phyloP scores from a whole-genome alignment of 2,113 vertebrate genomes.

The Neomonachus schauinslandi region DNA sequence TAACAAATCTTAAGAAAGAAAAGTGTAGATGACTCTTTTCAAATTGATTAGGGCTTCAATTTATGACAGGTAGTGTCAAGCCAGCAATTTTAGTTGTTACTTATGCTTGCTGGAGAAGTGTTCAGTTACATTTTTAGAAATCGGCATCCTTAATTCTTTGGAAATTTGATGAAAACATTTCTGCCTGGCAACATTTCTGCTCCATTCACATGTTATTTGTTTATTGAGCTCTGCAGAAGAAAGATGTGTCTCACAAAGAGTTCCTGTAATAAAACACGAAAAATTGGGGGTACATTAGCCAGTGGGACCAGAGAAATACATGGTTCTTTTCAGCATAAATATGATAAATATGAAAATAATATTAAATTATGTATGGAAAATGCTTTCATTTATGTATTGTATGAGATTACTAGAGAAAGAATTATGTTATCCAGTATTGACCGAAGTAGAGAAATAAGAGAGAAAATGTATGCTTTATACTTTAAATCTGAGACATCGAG shows the following conservation, averaged over 20 bases:
- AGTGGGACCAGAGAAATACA: not conserved
- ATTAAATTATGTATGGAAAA: conserved; percentile 71
- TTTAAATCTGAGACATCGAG: conserved; percentile 78
- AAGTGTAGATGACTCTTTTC: not conserved
- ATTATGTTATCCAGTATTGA: conserved; percentile 64
- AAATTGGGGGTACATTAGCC: not conserved
- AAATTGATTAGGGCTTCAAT: not conserved
- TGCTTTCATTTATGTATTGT: conserved; percentile 36
- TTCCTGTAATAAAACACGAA: not conserved
- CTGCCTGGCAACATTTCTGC: not conserved
- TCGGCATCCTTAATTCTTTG: not conserved
- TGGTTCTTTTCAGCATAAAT: conserved; percentile 69
- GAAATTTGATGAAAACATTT: not conserved
- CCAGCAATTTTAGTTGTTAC: not conserved
- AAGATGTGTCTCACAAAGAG: not conserved
- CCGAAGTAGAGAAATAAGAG: conserved; percentile 69
- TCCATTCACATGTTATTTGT: not conserved
- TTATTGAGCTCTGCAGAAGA: not conserved
- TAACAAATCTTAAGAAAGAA: not conserved
- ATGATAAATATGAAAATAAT: conserved; percentile 70
- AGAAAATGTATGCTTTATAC: conserved; percentile 71
- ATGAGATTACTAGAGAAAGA: conserved; percentile 67
- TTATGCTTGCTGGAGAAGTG: not conserved
- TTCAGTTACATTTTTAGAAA: conserved; percentile 32
- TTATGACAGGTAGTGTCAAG: not conserved